phyloP scores from a whole-genome alignment of 2,797 vertebrate species.

The Lycodopsis pacificus region DNA sequence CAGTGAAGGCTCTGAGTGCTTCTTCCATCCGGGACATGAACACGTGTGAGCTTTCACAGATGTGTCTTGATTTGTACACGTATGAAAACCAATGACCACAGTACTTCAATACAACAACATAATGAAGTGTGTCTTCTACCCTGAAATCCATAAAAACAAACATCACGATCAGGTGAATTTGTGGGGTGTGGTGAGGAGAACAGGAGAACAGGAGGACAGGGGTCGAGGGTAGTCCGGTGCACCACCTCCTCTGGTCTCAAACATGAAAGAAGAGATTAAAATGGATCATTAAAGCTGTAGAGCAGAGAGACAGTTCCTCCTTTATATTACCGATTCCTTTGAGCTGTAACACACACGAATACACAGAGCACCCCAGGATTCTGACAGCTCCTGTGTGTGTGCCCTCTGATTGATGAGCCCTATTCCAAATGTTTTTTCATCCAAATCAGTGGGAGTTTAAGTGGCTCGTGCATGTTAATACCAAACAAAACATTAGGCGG shows the following conservation, averaged over 20 bases:
- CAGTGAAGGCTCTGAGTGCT: background rate
- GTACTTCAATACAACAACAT: background rate
- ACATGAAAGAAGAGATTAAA: slow-evolving; percentile 16
- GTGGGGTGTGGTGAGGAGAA: background rate
- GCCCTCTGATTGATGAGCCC: slow-evolving; percentile 85
- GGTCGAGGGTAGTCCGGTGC: background rate
- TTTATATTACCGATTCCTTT: slow-evolving; percentile 29
- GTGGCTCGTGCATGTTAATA: slow-evolving; percentile 85
- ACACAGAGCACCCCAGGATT: slow-evolving; percentile 70
- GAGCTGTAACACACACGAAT: slow-evolving; percentile 54
- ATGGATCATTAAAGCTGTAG: slow-evolving; percentile 51
- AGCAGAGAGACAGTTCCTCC: slow-evolving; percentile 34
- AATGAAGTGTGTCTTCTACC: background rate
- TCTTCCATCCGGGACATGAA: background rate
- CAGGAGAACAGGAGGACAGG: background rate
- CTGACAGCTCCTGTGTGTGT: slow-evolving; percentile 80
- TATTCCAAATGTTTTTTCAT: slow-evolving; percentile 85
- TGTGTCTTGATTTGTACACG: background rate
- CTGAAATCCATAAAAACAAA: background rate
- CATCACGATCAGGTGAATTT: background rate
- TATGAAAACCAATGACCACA: background rate
- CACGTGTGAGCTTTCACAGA: too few relatives aligned
- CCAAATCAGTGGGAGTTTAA: slow-evolving; percentile 87
- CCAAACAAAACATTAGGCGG: slow-evolving; percentile 84
- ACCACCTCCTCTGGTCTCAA: slow-evolving; percentile 14